These are phyloP conservation scores for Ceyx cyanopectus DNA, from an alignment of 2,113 vertebrate genomes.

Conservation along the genomic window DNA sequence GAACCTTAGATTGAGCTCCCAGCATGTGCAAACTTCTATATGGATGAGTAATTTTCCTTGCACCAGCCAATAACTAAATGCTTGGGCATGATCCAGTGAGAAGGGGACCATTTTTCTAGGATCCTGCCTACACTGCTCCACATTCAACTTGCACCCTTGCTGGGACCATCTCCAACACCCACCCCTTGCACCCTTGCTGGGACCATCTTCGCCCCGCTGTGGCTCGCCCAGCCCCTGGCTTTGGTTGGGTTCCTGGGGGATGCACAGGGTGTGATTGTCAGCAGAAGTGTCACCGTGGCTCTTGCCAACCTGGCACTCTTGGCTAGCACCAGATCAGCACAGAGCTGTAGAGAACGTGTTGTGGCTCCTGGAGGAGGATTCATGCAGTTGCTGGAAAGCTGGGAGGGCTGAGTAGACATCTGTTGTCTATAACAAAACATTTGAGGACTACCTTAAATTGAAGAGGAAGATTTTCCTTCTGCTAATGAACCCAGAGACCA, in stretches of 20 bases:
- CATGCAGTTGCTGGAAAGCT: background rate
- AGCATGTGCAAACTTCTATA: background rate
- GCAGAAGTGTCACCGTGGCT: rapidly evolving
- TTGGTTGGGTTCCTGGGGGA: background rate
- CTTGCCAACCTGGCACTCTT: background rate
- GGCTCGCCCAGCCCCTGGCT: background rate
- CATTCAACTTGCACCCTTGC: background rate
- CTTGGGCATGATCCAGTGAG: background rate
- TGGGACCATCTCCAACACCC: rapidly evolving
- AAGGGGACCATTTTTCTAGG: background rate
- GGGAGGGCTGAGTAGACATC: background rate
- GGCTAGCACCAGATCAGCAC: background rate
- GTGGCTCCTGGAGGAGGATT: background rate
- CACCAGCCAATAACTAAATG: background rate
- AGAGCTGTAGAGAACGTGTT: background rate
- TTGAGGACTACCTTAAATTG: conserved; percentile 47
- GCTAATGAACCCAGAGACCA: conserved; percentile 65
- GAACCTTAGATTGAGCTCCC: background rate
- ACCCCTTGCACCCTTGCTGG: background rate
- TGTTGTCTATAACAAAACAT: conserved; percentile 17
- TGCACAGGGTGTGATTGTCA: rapidly evolving
- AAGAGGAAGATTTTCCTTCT: conserved; percentile 47
- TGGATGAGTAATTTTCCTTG: background rate
- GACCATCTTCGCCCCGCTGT: background rate
- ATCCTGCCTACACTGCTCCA: background rate